A percentile compares a stretch with the other conserved stretches of the same genome.
Conservation (phyloP, 2,888 invertebrate genomes). For the Hirtodrosophila trivittata region DNA sequence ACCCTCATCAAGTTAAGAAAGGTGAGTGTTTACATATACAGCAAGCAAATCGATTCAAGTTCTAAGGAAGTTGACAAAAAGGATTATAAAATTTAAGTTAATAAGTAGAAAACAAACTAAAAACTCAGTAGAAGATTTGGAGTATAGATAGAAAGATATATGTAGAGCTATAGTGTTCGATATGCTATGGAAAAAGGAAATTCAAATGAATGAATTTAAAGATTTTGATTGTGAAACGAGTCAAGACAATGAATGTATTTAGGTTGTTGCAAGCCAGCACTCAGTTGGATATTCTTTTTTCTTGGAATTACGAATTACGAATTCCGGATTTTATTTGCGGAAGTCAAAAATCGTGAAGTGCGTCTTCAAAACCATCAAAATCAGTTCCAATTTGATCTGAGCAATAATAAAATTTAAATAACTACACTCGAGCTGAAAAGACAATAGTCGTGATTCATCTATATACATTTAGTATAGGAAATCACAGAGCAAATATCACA, state of each 20-base stretch:
- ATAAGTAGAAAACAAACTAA: too few relatives aligned
- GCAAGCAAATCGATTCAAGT: too few relatives aligned
- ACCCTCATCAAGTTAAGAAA: too few relatives aligned
- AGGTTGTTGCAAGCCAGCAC: background rate
- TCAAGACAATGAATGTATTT: background rate
- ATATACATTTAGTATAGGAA: conserved; percentile 38
- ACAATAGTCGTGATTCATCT: conserved; percentile 51
- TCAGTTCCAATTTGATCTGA: background rate
- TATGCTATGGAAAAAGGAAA: background rate
- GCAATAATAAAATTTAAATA: conserved; percentile 9
- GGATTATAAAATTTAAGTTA: too few relatives aligned
- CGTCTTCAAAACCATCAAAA: background rate
- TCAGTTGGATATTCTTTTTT: conserved; percentile 2
- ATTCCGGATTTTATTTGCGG: conserved; percentile 40
- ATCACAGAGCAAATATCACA: conserved; percentile 40
- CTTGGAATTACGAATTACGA: background rate
- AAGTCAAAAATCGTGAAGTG: conserved; percentile 31
- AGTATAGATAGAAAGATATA: too few relatives aligned
- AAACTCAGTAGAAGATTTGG: too few relatives aligned
- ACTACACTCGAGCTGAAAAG: conserved; percentile 11
- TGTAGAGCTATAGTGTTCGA: too few relatives aligned
- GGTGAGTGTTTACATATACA: too few relatives aligned
- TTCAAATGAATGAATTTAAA: background rate
- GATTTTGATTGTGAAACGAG: background rate
- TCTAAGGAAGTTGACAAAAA: too few relatives aligned